Conservation (phyloP, 2,888 invertebrate species). For the Drosophila pegasa region DNA sequence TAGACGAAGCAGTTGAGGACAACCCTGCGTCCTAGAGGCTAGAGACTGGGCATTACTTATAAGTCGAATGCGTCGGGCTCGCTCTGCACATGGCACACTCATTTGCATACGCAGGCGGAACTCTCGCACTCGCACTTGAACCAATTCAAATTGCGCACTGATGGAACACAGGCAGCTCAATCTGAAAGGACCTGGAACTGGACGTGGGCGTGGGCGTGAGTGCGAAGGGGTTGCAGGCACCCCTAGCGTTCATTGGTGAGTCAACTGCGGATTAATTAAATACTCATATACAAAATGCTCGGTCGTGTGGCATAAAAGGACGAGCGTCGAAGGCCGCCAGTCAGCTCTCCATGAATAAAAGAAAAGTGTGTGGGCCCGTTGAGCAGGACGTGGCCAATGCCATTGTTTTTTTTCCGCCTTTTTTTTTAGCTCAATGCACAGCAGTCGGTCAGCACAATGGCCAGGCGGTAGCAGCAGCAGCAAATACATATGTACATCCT, state of each 20-base stretch:
- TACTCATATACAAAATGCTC: conserved; percentile 75
- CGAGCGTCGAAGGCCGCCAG: conserved; percentile 36
- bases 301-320: conserved; percentile 52
- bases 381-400: conserved; percentile 49
- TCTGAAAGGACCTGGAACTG: conserved; percentile 16
- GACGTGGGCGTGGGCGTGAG: neutral
- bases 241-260: conserved; percentile 66
- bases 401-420: conserved; percentile 69
- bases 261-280: conserved; percentile 79
- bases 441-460: conserved; percentile 64
- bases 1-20: neutral
- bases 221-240: conserved; percentile 34
- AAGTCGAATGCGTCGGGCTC: conserved; percentile 26
- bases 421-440: conserved; percentile 63
- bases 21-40: neutral
- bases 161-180: conserved; percentile 41
- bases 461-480: too few species aligned
- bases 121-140: conserved; percentile 32
- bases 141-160: conserved; percentile 40
- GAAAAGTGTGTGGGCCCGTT: conserved; percentile 40
- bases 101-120: conserved; percentile 13
- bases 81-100: conserved; percentile 34
- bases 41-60: neutral
- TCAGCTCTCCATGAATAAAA: conserved; percentile 39
- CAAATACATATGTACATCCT: neutral